Base-by-base conservation (phyloP, 2,113 vertebrate genomes). In the Lynx canadensis region DNA sequence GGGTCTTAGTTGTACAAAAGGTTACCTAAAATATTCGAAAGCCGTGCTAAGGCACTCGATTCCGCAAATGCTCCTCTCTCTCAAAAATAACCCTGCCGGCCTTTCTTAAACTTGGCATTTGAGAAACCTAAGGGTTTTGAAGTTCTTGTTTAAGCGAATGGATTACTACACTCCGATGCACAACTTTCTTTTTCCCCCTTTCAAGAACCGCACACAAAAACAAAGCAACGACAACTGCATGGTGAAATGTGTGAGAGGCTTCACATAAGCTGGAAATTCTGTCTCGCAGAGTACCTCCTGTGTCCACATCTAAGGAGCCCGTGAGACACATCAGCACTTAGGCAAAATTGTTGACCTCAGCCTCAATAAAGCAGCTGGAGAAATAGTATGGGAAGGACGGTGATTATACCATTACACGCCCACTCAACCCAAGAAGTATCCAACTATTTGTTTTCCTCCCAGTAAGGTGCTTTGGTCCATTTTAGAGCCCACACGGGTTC, bases 401-500 rank as follows among this genome's bases (percentile, higher is more conserved):
- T 21, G 65, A 63, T 63, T 50, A 3, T 4, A 4, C 0, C 45
- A 7, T 69, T 74, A 45, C 1, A 36, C 14, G 8, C 71, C 86
- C 50, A 8, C 9, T 65, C 65, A 2, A 12, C 15, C 60, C 19
- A 3, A 14, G 33, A 71, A 65, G 73, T 65, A 38, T 65, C 86
- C 80, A 79, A 31, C 0, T 0, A 38, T 27, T 48, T 79, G 23
- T 95, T 82, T 27, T 0, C 31, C 74, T 84, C 95, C 65, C 16
- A 79, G 82, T 60, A 55, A 36, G 50, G 33, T 50, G 4, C 3
- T 10, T 74, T 23, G 16, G n/a, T 71, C 69, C 21, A 0, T 0
- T n/a, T 33, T 33, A 50, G n/a, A 25, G 41, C 4, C 8, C 69
- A 31, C 66, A 13, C 38, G 9, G 31, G 14, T 25, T 60, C 48